phyloP scores from a whole-genome alignment of 1,140 invertebrate species.

The Bradysia coprophila region DNA sequence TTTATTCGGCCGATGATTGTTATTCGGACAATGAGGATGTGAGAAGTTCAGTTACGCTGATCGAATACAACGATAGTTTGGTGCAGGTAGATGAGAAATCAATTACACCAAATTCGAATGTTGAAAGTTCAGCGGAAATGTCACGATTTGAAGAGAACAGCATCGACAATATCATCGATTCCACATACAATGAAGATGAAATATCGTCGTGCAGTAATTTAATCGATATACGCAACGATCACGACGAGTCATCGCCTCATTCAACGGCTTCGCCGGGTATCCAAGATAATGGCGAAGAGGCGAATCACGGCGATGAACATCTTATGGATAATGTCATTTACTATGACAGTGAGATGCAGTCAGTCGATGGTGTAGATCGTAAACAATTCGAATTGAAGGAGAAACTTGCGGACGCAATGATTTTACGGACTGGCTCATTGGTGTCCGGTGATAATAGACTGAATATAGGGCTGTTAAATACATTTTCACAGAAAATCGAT shows the following conservation, averaged over 20 bases:
- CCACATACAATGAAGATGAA: background rate
- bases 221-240: constrained; percentile 2
- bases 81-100: background rate
- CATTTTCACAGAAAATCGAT: constrained; percentile 2
- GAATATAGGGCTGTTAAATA: constrained; percentile 10
- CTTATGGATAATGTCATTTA: background rate
- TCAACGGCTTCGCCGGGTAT: background rate
- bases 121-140: background rate
- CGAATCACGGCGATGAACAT: constrained; percentile 2
- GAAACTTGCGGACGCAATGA: constrained; percentile 17
- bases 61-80: background rate
- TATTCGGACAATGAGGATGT: constrained; percentile 1
- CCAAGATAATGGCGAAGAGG: background rate
- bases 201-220: background rate
- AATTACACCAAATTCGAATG: background rate
- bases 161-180: background rate
- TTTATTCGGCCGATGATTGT: constrained; percentile 9
- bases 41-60: background rate
- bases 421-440: constrained; percentile 15
- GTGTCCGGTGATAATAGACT: constrained; percentile 14
- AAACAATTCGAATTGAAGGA: constrained; percentile 21
- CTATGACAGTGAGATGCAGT: constrained; percentile 15
- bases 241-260: background rate
- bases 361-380: constrained; percentile 21
- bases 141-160: background rate